Conservation (phyloP, 2,113 vertebrate genomes). For the Daphoenositta chrysoptera region DNA sequence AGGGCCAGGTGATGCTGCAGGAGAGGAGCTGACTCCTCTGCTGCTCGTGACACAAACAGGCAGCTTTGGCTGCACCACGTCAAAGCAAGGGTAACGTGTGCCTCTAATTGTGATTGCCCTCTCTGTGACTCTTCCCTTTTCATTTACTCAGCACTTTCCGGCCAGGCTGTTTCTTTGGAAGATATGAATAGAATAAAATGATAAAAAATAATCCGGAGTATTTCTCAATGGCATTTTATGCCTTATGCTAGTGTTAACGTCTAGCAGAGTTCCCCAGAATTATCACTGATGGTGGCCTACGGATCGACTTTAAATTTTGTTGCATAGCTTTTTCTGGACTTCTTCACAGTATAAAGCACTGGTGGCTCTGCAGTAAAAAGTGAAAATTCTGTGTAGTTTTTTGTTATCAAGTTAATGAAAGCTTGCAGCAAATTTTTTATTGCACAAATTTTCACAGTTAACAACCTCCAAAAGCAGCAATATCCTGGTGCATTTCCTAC, state of each 20-base stretch:
- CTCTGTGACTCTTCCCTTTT: background rate
- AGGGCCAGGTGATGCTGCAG: background rate
- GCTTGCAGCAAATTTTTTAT: background rate
- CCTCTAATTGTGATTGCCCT: background rate
- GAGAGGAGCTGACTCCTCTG: background rate
- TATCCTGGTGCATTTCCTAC: background rate
- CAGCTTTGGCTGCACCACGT: background rate
- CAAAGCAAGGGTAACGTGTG: background rate
- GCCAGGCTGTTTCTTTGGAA: background rate
- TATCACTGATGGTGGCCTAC: background rate
- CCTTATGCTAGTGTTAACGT: background rate
- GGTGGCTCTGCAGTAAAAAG: background rate
- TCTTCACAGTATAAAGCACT: background rate
- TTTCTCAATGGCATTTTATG: background rate
- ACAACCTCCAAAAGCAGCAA: background rate
- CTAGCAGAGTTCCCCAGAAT: background rate
- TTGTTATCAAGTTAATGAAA: conserved; percentile 26
- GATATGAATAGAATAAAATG: background rate
- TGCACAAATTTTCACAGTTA: background rate
- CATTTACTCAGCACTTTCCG: background rate
- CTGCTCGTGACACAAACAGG: background rate
- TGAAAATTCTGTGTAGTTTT: background rate
- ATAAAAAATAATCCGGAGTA: background rate
- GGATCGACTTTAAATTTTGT: background rate
- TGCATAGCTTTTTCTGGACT: background rate